These are phyloP conservation scores for Bergia sp. DNA, from an alignment of 92 coral and sea anemone species.

Conservation along the genomic window DNA sequence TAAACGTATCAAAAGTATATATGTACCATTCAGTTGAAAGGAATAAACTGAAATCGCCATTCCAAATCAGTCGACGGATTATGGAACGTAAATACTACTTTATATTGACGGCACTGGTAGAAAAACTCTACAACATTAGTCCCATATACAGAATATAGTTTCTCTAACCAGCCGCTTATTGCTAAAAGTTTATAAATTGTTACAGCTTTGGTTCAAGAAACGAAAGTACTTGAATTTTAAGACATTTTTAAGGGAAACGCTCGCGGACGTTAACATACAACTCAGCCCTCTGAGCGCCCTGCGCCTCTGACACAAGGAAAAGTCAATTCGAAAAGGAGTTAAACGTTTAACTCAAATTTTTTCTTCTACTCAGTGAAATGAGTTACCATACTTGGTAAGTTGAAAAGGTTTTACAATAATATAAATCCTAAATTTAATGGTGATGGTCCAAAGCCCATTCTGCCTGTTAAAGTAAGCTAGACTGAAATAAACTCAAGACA, in stretches of 20 bases:
- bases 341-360: background rate
- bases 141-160: no score
- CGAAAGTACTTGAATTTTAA: background rate
- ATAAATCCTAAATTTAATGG: background rate
- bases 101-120: no score
- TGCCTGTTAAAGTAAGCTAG: background rate
- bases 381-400: background rate
- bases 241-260: background rate
- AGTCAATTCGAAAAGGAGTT: background rate
- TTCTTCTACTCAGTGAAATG: background rate
- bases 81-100: no score
- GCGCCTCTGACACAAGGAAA: background rate
- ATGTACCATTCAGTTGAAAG: no score
- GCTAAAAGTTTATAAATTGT: background rate
- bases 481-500: background rate
- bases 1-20: no score
- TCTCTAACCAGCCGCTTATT: background rate
- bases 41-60: no score
- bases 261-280: background rate
- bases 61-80: no score
- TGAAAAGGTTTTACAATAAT: background rate
- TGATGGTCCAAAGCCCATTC: background rate
- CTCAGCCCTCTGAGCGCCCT: background rate
- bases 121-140: no score
- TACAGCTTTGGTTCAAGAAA: background rate